Percentiles rank a stretch among this genome's conserved stretches.
phyloP scores from a whole-genome alignment of 2,888 invertebrate genomes.

The Limnephilus rhombicus region DNA sequence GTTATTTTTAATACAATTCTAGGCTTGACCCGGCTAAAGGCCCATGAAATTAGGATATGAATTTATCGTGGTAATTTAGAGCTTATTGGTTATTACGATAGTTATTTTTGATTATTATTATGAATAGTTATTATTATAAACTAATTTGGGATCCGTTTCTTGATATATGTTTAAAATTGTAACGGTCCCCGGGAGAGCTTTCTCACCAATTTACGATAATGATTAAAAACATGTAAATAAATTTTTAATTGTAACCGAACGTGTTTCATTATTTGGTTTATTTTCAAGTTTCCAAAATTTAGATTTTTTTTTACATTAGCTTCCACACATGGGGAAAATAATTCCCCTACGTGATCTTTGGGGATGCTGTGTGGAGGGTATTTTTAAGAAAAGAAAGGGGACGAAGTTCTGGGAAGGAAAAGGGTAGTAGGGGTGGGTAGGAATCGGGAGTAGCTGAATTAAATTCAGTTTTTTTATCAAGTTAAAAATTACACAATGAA shows the following conservation, averaged over 20 bases:
- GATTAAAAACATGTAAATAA: conserved; percentile 49
- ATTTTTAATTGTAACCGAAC: conserved; percentile 53
- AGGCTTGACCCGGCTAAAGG: background rate
- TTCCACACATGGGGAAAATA: too few relatives aligned
- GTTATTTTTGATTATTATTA: background rate
- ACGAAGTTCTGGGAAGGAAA: too few relatives aligned
- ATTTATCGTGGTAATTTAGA: background rate
- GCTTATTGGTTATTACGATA: background rate
- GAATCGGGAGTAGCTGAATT: too few relatives aligned
- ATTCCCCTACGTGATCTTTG: too few relatives aligned
- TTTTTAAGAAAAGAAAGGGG: too few relatives aligned
- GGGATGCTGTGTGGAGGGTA: too few relatives aligned
- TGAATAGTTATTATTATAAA: background rate
- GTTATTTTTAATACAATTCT: background rate
- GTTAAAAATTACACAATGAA: too few relatives aligned
- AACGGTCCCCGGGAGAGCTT: conserved; percentile 40
- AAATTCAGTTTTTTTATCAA: too few relatives aligned
- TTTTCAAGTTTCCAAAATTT: background rate
- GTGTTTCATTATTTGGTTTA: conserved; percentile 6
- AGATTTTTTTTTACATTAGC: too few relatives aligned
- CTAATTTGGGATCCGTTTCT: conserved; percentile 31
- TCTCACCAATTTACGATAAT: conserved; percentile 35
- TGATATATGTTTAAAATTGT: conserved; percentile 58
- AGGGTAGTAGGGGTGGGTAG: too few relatives aligned
- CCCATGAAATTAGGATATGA: background rate